Evolutionary conservation across 2,113 vertebrate species (phyloP), one percentile per base, ranked within the genome.

Genomic region (Anas platyrhynchos): DNA sequence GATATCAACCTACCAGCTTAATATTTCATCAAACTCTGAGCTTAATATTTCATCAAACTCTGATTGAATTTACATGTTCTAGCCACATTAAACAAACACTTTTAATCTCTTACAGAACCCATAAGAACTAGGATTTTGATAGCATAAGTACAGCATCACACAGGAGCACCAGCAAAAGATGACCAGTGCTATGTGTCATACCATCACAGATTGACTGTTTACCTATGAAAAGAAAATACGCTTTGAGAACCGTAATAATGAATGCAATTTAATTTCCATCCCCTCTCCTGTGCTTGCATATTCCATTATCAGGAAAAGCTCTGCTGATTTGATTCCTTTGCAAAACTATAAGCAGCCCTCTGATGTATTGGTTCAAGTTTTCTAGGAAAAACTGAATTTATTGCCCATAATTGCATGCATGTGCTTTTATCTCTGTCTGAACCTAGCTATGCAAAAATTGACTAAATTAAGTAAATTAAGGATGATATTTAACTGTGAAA

Each of bases 41-140:
- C 61, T 95, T 80, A 79, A 22, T 77, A 86, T 74, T 94, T 88
- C 66, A 71, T n/a, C 43, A 36, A 56, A 80, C 46, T 80, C 67
- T 54, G 46, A 71, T 1, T 79, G 52, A 89, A 63, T 86, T 67
- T 65, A 77, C 46, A 31, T 52, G 43, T 69, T 74, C 26, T 76
- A 38, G 23, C 41, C 65, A 58, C 0, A 3, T 5, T 43, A 69
- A 91, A 86, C n/a, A 61, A 88, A 80, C 12, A 52, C 17, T 84
- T 91, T 31, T 14, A 50, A 18, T 36, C 89, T 68, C 50, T 80
- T 86, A 63, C 2, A 76, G 58, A 52, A 63, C 31, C 18, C 58
- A 69, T 72, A 73, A 89, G 36, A 86, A 69, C 0, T 1, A 91
- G 61, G 67, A 74, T 38, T 38, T 52, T 14, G 55, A 31, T 41